Evolutionary conservation across 2,113 vertebrate genomes (phyloP).

Genomic region (Saccopteryx bilineata): DNA sequence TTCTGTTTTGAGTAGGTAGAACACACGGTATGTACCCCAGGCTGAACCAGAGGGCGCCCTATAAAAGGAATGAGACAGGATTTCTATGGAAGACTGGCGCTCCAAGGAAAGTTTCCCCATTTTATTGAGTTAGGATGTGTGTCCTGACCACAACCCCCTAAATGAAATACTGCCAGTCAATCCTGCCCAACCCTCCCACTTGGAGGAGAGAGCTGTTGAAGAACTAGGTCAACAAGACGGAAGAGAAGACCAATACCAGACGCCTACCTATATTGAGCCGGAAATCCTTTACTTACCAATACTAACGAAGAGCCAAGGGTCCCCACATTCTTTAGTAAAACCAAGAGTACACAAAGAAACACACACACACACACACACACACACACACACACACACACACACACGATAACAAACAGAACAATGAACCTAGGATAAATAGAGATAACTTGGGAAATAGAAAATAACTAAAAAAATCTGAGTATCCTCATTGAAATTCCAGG

Average conservation of each 20-base stretch:
- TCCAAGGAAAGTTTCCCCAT: neutral
- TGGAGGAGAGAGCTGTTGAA: neutral
- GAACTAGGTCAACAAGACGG: neutral
- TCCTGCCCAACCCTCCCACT: neutral
- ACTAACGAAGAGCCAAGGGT: neutral
- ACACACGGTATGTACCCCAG: neutral
- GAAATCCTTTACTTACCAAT: neutral
- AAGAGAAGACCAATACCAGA: neutral
- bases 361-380: no score
- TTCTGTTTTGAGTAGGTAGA: neutral
- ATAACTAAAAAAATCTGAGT: conserved; percentile 6
- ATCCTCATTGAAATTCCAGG: neutral
- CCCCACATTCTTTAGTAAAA: neutral
- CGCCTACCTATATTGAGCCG: neutral
- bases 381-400: no score
- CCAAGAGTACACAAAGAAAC: neutral
- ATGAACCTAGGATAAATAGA: neutral
- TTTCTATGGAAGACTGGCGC: neutral
- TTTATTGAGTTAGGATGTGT: neutral
- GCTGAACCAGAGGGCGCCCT: neutral
- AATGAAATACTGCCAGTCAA: neutral
- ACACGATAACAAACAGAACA: neutral
- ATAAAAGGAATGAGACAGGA: neutral
- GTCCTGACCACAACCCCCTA: neutral
- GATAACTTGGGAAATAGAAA: neutral